phyloP scores from a whole-genome alignment of 1,140 invertebrate species.

The Cataglyphis hispanica region DNA sequence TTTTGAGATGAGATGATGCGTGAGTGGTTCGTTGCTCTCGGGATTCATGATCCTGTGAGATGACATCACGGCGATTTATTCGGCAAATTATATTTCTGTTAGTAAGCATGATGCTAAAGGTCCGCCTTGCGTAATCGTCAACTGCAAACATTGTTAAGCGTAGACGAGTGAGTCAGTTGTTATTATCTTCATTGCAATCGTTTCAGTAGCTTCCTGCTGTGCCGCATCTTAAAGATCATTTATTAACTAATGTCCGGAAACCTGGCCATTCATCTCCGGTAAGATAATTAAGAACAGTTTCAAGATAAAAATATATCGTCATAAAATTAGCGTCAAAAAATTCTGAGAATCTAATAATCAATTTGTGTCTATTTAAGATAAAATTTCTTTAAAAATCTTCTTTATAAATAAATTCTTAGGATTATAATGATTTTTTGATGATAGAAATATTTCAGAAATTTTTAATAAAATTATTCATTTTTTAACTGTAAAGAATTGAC shows the following conservation, averaged over 20 bases:
- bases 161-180: constrained; percentile 44
- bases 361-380: background rate
- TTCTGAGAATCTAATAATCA: background rate
- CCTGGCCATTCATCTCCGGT: background rate
- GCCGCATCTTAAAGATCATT: constrained; percentile 7
- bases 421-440: background rate
- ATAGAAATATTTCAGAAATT: background rate
- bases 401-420: background rate
- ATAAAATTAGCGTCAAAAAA: background rate
- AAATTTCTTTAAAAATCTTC: background rate
- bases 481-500: background rate
- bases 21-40: constrained; percentile 50
- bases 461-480: background rate
- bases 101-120: constrained; percentile 51
- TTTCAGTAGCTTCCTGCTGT: constrained; percentile 33
- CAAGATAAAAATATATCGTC: constrained; percentile 8
- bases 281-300: background rate
- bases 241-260: constrained; percentile 4
- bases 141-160: constrained; percentile 37
- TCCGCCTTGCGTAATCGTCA: constrained; percentile 66
- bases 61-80: constrained; percentile 47
- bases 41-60: constrained; percentile 3
- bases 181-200: constrained; percentile 22
- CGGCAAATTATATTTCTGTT: constrained; percentile 38
- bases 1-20: constrained; percentile 31